Evolutionary conservation across 1,140 invertebrate genomes (phyloP).

Genomic region (Varroa destructor): DNA sequence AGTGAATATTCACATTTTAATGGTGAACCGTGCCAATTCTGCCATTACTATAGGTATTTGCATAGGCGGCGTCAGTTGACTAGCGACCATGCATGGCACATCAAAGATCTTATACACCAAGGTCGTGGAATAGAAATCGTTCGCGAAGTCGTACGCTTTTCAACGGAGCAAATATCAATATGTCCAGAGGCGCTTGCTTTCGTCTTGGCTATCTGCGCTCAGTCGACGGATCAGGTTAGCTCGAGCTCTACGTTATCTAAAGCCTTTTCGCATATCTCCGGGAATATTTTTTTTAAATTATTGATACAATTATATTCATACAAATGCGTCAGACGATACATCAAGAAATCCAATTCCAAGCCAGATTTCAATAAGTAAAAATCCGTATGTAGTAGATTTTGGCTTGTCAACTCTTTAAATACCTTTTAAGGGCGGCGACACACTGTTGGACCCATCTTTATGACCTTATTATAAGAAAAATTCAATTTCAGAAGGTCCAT

Average conservation of each 20-base stretch:
- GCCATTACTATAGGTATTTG: too few relatives aligned
- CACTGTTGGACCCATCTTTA: too few relatives aligned
- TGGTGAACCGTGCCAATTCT: too few relatives aligned
- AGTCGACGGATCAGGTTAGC: conserved; percentile 38
- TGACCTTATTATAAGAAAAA: too few relatives aligned
- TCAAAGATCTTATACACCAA: conserved; percentile 32
- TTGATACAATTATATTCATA: background rate
- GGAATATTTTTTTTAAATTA: background rate
- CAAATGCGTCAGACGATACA: background rate
- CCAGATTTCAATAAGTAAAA: too few relatives aligned
- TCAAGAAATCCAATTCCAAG: background rate
- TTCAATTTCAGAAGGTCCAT: too few relatives aligned
- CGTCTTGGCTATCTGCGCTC: conserved; percentile 47
- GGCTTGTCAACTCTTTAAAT: too few relatives aligned
- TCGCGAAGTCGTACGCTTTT: conserved; percentile 33
- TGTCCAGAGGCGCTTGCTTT: conserved; percentile 47
- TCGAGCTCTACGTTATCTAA: too few relatives aligned
- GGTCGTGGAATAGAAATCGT: conserved; percentile 35
- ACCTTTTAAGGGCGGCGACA: too few relatives aligned
- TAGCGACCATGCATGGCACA: conserved; percentile 26
- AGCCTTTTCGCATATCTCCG: too few relatives aligned
- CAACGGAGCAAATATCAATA: conserved; percentile 31
- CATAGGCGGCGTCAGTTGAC: background rate
- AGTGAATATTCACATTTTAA: too few relatives aligned
- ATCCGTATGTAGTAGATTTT: too few relatives aligned